Conservation (phyloP, 2,113 vertebrate genomes). For the Serinus canaria region DNA sequence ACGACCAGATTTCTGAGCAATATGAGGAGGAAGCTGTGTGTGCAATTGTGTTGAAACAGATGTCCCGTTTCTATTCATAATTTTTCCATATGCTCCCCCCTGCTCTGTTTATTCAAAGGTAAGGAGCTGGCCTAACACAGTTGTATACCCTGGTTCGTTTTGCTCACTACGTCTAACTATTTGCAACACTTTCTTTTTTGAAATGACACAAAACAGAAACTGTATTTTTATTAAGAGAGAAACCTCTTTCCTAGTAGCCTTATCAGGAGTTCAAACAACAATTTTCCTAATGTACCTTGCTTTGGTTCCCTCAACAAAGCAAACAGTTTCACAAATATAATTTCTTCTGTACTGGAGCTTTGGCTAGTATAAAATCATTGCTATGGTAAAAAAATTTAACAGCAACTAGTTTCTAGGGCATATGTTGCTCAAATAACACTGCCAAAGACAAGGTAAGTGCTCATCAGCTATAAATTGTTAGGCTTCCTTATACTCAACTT, state of each 20-base stretch:
- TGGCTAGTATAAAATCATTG: not conserved
- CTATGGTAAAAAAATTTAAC: not conserved
- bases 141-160: not conserved
- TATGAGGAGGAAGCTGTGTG: not conserved
- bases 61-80: not conserved
- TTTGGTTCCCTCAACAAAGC: not conserved
- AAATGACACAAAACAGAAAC: not conserved
- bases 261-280: not conserved
- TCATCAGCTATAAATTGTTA: conserved; percentile 22
- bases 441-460: conserved; percentile 3
- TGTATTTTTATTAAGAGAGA: not conserved
- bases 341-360: not conserved
- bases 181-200: not conserved
- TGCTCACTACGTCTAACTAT: not conserved
- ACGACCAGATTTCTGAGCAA: not conserved
- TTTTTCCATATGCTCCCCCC: not conserved
- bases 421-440: not conserved
- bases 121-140: not conserved
- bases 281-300: not conserved
- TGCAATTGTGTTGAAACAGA: not conserved
- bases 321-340: not conserved
- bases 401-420: not conserved
- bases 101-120: not conserved
- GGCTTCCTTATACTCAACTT: not conserved
- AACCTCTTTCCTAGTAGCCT: not conserved